A percentile compares a stretch with the other conserved stretches of the same genome.
phyloP scores from a whole-genome alignment of 2,797 vertebrate species.

The Adelosebastes latens region DNA sequence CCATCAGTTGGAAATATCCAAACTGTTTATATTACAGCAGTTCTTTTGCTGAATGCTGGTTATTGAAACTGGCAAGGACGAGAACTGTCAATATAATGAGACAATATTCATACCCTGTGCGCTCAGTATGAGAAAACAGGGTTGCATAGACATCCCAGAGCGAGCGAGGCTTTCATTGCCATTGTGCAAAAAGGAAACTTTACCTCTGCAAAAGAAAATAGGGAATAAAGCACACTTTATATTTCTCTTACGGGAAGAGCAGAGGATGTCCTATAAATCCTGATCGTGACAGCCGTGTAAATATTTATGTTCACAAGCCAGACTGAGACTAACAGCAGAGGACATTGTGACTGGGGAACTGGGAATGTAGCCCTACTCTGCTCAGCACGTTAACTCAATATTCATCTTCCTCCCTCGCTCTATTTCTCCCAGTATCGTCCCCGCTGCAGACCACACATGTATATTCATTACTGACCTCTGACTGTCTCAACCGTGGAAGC shows the following conservation, averaged over 20 bases:
- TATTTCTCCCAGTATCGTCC: constrained; percentile 65
- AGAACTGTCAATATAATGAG: constrained; percentile 78
- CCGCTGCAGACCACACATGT: constrained; percentile 74
- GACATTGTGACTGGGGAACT: constrained; percentile 70
- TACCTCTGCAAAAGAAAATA: constrained; percentile 53
- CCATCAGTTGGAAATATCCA: constrained; percentile 64
- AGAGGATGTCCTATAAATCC: constrained; percentile 74
- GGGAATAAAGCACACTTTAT: constrained; percentile 56
- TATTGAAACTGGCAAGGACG: constrained; percentile 72
- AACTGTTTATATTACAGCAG: constrained; percentile 65
- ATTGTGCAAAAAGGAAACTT: constrained; percentile 52
- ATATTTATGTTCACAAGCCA: constrained; percentile 81
- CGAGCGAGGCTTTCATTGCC: constrained; percentile 59
- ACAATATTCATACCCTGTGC: constrained; percentile 71
- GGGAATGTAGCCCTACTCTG: constrained; percentile 58
- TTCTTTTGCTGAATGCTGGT: constrained; percentile 65
- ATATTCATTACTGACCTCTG: constrained; percentile 82
- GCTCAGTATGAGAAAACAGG: constrained; percentile 53
- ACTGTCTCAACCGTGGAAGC: constrained; percentile 61
- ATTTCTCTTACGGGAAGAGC: constrained; percentile 66
- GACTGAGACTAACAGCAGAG: constrained; percentile 76
- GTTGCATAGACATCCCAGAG: constrained; percentile 54
- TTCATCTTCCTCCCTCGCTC: constrained; percentile 73
- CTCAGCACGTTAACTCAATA: constrained; percentile 76
- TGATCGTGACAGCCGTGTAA: constrained; percentile 75